Base-by-base conservation (phyloP, 2,888 invertebrate genomes). In the Callyntrura guangdongensis region DNA sequence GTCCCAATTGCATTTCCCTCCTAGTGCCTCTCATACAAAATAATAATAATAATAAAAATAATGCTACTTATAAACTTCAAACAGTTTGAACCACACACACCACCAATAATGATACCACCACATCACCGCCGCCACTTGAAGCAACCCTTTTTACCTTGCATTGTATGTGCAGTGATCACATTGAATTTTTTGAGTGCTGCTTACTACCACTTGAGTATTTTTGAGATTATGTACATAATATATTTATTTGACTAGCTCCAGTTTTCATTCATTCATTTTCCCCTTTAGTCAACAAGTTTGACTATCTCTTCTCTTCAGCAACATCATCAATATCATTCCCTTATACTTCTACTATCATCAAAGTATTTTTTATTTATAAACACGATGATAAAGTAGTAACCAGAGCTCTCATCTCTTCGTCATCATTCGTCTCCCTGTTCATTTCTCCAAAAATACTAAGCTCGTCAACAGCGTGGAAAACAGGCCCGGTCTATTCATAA, bases 251-350 rank as follows among this genome's bases (percentile, higher is more conserved):
- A 82, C 88, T 82, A 72, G 47, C 67, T 79, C 67, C 86, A 67
- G 81, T 87, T 86, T 87, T 64, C 89, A 89, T 84, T 89, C 83
- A 83, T 67, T 84, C 84, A 84, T 69, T 84, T 61, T 49, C 64
- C 69, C 27, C 25, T 69, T 84, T 77, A 84, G 83, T 89, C 89
- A 89, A 89, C 89, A 89, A 84, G 89, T 83, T 79, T 79, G 79
- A 79, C 59, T 36, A 36, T 83, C 81, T 83, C 81, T 67, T 67
- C 64, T 59, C 72, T 25, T 20, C 25, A 64, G 2, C 59, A 17
- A 1, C 59, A 59, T 59, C 59, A 59, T 14, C 36, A 72, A 9
- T 9, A 45, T 9, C 61, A 61, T 17, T 17, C 61, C 25, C 69
- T 1, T 69, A 1, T 12, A n/a, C 5, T 69, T 36, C 27, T 49